phyloP scores from a whole-genome alignment of 2,113 vertebrate species.

The Brienomyrus longianalis region DNA sequence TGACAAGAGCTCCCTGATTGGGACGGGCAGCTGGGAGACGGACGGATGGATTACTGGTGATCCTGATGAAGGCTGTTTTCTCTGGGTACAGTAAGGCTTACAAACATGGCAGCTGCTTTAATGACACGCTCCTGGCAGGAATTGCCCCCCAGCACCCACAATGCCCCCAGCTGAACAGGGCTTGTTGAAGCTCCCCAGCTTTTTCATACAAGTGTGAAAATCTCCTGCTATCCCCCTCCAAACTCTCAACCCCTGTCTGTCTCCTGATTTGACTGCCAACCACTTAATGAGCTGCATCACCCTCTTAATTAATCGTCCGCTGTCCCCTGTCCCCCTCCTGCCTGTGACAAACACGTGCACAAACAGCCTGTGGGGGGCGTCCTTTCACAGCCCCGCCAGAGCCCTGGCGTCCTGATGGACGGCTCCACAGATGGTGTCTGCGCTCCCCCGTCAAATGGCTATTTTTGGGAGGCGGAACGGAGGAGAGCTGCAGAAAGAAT shows the following conservation, averaged over 20 bases:
- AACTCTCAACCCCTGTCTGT: neutral
- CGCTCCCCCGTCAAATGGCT: neutral
- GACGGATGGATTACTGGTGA: neutral
- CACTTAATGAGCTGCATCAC: neutral
- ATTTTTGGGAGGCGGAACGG: neutral
- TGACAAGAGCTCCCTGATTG: neutral
- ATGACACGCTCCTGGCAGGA: neutral
- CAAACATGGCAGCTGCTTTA: neutral
- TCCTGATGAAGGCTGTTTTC: neutral
- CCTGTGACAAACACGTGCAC: constrained; percentile 16
- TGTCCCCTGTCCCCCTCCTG: neutral
- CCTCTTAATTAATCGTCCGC: constrained; percentile 1
- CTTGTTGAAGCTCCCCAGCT: neutral
- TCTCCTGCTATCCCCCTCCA: neutral
- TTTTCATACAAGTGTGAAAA: neutral
- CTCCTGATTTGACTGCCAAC: neutral
- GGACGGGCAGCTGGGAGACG: neutral
- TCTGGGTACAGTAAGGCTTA: neutral
- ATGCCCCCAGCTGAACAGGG: neutral
- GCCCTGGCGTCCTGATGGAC: neutral
- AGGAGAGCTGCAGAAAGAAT: neutral
- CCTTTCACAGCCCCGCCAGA: neutral
- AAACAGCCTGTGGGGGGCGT: constrained; percentile 6
- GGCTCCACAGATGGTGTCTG: neutral
- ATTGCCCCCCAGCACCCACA: neutral